phyloP scores from a whole-genome alignment of 1,140 invertebrate genomes.

The Chelonus insularis region DNA sequence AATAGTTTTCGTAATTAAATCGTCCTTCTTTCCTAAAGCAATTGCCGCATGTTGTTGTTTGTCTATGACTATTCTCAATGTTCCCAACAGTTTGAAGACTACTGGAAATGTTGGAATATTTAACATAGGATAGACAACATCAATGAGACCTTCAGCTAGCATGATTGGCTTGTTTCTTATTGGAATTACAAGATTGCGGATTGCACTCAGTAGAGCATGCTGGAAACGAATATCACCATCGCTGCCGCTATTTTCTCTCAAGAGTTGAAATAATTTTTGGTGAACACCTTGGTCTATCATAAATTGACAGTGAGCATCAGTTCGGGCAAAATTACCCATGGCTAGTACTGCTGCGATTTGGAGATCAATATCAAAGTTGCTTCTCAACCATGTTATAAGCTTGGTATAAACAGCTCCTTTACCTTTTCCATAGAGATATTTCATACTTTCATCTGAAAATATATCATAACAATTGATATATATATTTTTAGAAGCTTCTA shows the following conservation, averaged over 20 bases:
- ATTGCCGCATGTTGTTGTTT: slow-evolving; percentile 73
- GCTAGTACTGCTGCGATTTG: slow-evolving; percentile 80
- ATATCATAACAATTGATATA: slow-evolving; percentile 19
- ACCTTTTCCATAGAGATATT: slow-evolving; percentile 73
- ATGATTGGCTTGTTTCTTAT: slow-evolving; percentile 74
- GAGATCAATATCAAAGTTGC: slow-evolving; percentile 68
- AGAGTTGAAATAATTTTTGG: slow-evolving; percentile 69
- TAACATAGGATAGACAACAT: slow-evolving; percentile 72
- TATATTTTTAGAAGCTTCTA: too few species aligned
- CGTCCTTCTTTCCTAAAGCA: slow-evolving; percentile 62
- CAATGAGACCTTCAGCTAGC: slow-evolving; percentile 72
- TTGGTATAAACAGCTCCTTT: slow-evolving; percentile 72
- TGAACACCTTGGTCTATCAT: slow-evolving; percentile 81
- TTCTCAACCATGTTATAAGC: slow-evolving; percentile 76
- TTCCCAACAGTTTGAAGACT: slow-evolving; percentile 84
- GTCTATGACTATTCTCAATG: slow-evolving; percentile 82
- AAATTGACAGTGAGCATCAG: slow-evolving; percentile 79
- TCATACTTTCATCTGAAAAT: slow-evolving; percentile 81
- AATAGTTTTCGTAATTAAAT: slow-evolving; percentile 69
- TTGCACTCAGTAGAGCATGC: slow-evolving; percentile 78
- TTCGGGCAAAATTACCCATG: slow-evolving; percentile 86
- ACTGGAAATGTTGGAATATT: slow-evolving; percentile 77
- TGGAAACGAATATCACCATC: slow-evolving; percentile 74
- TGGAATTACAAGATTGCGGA: slow-evolving; percentile 84
- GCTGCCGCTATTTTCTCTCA: slow-evolving; percentile 63